Percentiles rank a stretch among this genome's conserved stretches.
Conservation (phyloP, 1,140 invertebrate species). For the Heliconius eleuchia region DNA sequence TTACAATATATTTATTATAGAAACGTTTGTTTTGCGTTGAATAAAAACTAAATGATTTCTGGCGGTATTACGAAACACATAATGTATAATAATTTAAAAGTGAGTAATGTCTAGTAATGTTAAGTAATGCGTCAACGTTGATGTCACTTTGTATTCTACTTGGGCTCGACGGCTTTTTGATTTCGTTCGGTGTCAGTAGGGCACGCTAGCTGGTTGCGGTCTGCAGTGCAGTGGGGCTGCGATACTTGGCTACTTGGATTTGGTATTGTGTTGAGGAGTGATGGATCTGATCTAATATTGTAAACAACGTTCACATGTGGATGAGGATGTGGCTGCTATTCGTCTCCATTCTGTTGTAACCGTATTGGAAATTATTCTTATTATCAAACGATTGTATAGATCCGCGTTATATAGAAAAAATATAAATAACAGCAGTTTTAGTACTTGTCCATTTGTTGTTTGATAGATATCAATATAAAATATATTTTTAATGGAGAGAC, state of each 20-base stretch:
- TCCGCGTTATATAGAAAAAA: no score
- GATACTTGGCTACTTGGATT: slow-evolving; percentile 17
- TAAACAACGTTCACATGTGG: slow-evolving; percentile 16
- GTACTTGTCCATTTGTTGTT: no score
- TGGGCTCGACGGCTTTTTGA: slow-evolving; percentile 50
- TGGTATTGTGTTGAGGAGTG: slow-evolving; percentile 58
- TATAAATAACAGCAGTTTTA: no score
- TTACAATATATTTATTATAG: slow-evolving; percentile 45
- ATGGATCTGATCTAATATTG: slow-evolving; percentile 36
- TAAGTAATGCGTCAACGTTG: slow-evolving; percentile 19
- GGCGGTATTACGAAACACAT: background rate
- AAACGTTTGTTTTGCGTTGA: slow-evolving; percentile 8
- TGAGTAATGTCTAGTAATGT: background rate
- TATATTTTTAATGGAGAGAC: no score
- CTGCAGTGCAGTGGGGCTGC: slow-evolving; percentile 44
- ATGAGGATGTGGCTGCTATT: background rate
- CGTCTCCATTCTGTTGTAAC: background rate
- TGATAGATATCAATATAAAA: no score
- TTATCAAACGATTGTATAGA: background rate
- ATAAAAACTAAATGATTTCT: background rate
- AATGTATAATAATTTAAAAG: background rate
- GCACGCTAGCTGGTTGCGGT: slow-evolving; percentile 54
- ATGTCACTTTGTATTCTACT: slow-evolving; percentile 35
- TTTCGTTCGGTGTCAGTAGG: slow-evolving; percentile 71
- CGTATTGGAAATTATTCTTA: background rate